A percentile compares a stretch with the other conserved stretches of the same genome.
Conservation (phyloP, 2,113 vertebrate genomes). For the Eurystomus gularis region DNA sequence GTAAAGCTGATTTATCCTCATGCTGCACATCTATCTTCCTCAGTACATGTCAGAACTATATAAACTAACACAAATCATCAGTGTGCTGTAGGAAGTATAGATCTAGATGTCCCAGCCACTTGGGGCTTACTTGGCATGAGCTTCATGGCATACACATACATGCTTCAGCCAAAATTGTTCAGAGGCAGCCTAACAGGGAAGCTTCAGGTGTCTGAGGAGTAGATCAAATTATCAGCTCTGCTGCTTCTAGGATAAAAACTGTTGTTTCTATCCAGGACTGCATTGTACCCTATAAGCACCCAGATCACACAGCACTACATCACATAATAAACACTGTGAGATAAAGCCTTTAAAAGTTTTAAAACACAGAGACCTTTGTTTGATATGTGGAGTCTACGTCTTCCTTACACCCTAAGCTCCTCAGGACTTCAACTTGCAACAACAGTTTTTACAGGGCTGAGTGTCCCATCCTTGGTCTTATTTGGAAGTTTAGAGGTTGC, state of each 20-base stretch:
- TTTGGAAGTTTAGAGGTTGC: background rate
- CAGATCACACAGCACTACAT: background rate
- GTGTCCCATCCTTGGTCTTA: background rate
- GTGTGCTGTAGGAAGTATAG: background rate
- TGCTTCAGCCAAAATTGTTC: constrained; percentile 6
- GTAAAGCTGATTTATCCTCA: background rate
- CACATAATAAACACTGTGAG: background rate
- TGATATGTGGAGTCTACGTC: background rate
- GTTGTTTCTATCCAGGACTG: background rate
- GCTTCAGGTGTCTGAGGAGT: background rate
- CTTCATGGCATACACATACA: background rate
- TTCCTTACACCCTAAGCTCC: background rate
- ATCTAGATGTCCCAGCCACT: background rate
- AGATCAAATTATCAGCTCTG: background rate
- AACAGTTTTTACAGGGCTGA: background rate
- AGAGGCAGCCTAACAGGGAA: background rate
- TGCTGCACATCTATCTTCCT: background rate
- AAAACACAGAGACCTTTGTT: background rate
- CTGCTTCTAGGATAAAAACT: background rate
- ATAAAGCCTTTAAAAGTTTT: background rate
- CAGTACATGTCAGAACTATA: background rate
- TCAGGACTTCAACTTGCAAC: background rate
- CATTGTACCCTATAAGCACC: background rate
- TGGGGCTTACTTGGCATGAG: background rate
- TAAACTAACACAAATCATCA: background rate